Evolutionary conservation across 2,797 vertebrate genomes (phyloP).

Genomic region (Tolypeutes matacus): DNA sequence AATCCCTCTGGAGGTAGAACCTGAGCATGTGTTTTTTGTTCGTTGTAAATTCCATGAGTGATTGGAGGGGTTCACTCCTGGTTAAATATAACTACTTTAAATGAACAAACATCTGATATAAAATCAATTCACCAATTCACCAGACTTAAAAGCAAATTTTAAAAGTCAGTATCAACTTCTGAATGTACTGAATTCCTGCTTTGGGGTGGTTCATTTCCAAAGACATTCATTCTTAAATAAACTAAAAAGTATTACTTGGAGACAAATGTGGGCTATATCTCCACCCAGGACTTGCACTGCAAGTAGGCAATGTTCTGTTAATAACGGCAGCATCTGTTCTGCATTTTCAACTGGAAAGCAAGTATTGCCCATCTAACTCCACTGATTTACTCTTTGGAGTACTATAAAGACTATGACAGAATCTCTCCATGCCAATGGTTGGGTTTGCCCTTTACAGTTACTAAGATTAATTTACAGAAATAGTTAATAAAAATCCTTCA

Average conservation of each 20-base stretch:
- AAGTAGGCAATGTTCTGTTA: constrained; percentile 75
- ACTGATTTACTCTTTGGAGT: constrained; percentile 65
- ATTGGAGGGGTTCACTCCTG: background rate
- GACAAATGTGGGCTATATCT: background rate
- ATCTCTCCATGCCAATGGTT: constrained; percentile 78
- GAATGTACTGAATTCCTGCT: constrained; percentile 22
- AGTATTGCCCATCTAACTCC: constrained; percentile 84
- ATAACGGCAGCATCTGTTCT: constrained; percentile 84
- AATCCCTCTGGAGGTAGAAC: background rate
- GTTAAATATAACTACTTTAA: background rate
- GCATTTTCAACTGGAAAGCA: constrained; percentile 83
- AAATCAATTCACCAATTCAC: background rate
- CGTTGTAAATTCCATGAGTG: background rate
- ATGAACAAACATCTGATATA: constrained; percentile 5
- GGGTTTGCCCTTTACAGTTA: constrained; percentile 68
- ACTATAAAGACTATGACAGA: constrained; percentile 77
- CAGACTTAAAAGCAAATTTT: constrained; percentile 24
- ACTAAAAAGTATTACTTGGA: constrained; percentile 8
- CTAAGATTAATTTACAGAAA: constrained; percentile 79
- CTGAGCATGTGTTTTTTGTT: background rate
- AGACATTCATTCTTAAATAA: constrained; percentile 66
- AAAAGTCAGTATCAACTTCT: background rate
- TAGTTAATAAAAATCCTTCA: constrained; percentile 83
- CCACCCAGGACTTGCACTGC: constrained; percentile 35
- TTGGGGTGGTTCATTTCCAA: background rate